Evolutionary conservation across 2,113 vertebrate species (phyloP).

Genomic region (Dicaeum eximium): DNA sequence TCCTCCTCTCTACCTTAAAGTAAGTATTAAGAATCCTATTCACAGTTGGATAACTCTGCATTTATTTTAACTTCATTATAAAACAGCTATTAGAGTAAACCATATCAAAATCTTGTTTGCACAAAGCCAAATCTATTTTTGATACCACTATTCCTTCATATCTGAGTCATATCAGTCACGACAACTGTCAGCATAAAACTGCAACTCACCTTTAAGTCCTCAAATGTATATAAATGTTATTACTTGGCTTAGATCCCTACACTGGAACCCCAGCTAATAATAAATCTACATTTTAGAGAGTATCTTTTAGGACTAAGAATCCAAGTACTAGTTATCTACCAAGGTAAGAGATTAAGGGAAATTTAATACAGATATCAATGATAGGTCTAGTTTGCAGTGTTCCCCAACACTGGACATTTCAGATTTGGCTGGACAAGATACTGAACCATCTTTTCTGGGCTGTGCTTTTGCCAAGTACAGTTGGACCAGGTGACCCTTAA

Average conservation of each 20-base stretch:
- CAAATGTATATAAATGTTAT: neutral
- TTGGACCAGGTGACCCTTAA: neutral
- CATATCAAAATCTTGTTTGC: neutral
- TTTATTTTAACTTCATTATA: conserved; percentile 1
- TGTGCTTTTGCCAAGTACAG: neutral
- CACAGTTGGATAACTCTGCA: neutral
- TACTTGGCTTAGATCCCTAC: neutral
- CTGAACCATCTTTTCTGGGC: neutral
- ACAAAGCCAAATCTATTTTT: neutral
- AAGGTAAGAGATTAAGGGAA: neutral
- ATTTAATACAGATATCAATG: neutral
- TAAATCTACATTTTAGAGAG: neutral
- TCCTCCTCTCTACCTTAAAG: neutral
- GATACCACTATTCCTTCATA: neutral
- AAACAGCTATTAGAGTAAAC: neutral
- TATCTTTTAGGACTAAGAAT: neutral
- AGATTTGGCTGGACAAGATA: neutral
- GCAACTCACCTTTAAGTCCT: neutral
- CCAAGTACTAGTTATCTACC: neutral
- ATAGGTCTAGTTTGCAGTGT: neutral
- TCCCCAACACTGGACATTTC: neutral
- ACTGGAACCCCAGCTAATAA: neutral
- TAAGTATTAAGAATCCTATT: neutral
- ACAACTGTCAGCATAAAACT: neutral
- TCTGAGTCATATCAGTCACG: neutral